phyloP scores from a whole-genome alignment of 2,888 invertebrate genomes.

The Trissoscelio sp. region DNA sequence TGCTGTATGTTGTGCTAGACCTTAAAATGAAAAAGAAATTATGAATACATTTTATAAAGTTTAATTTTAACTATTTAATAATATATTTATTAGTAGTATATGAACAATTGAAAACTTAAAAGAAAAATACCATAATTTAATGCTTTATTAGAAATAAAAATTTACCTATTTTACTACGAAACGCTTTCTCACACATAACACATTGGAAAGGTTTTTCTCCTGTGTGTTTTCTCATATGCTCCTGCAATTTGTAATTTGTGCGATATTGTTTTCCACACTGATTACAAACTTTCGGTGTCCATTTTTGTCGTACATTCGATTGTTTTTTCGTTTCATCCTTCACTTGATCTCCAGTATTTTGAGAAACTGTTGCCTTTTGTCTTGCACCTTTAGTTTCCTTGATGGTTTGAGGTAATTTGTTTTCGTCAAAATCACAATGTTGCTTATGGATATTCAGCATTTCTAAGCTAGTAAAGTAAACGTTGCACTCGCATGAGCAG shows the following conservation, averaged over 20 bases:
- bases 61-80: too few species aligned
- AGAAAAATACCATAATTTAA: too few species aligned
- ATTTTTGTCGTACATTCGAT: constrained; percentile 79
- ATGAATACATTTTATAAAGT: not conserved
- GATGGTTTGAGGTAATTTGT: constrained; percentile 60
- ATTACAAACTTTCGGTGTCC: constrained; percentile 84
- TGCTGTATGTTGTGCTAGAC: constrained; percentile 86
- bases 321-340: constrained; percentile 74
- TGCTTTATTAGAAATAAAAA: too few species aligned
- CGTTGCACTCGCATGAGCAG: constrained; percentile 81
- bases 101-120: too few species aligned
- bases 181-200: constrained; percentile 85
- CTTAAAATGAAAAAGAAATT: constrained; percentile 70
- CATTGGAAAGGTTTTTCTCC: constrained; percentile 87
- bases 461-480: constrained; percentile 84
- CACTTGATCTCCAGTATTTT: constrained; percentile 68
- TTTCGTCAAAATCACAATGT: constrained; percentile 74
- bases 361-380: constrained; percentile 41
- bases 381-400: constrained; percentile 44
- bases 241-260: constrained; percentile 86
- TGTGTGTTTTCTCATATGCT: constrained; percentile 86
- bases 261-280: constrained; percentile 86
- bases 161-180: constrained; percentile 85
- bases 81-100: not conserved
- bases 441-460: constrained; percentile 81